Evolutionary conservation across 2,113 vertebrate species (phyloP).

Genomic region (Egretta garzetta): DNA sequence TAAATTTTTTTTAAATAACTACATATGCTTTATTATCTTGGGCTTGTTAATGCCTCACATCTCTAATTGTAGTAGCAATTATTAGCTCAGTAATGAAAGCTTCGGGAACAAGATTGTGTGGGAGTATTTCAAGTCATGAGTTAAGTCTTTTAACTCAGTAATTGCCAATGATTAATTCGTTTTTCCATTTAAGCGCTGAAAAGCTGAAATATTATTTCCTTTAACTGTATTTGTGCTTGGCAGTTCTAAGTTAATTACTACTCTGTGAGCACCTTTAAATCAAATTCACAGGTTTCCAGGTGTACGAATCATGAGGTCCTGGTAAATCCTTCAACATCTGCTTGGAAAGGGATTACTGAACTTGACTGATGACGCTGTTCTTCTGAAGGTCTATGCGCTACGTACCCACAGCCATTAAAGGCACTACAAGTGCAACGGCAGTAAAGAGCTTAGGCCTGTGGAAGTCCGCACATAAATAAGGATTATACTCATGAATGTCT

Average conservation of each 20-base stretch:
- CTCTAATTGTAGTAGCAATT: constrained; percentile 71
- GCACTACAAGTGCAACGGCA: constrained; percentile 26
- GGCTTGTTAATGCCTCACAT: constrained; percentile 52
- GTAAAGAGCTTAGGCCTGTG: constrained; percentile 13
- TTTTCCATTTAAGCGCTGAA: constrained; percentile 48
- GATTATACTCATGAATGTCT: constrained; percentile 25
- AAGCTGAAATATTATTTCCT: constrained; percentile 72
- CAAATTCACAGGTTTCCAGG: constrained; percentile 68
- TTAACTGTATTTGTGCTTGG: constrained; percentile 62
- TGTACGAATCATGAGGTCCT: constrained; percentile 33
- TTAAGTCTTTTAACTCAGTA: constrained; percentile 76
- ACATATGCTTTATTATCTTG: constrained; percentile 60
- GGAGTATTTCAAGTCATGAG: constrained; percentile 67
- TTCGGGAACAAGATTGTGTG: constrained; percentile 66
- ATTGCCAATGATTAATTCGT: constrained; percentile 73
- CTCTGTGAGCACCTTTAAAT: constrained; percentile 63
- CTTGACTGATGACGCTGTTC: constrained; percentile 68
- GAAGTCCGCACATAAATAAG: constrained; percentile 56
- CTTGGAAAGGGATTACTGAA: constrained; percentile 44
- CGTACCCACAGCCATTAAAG: constrained; percentile 44
- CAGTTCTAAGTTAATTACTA: constrained; percentile 73
- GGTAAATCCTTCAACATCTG: constrained; percentile 71
- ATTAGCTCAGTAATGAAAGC: constrained; percentile 70
- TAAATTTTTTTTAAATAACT: constrained; percentile 49
- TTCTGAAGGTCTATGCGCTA: constrained; percentile 66